phyloP scores from a whole-genome alignment of 2,113 vertebrate genomes.

The Haemorhous mexicanus region DNA sequence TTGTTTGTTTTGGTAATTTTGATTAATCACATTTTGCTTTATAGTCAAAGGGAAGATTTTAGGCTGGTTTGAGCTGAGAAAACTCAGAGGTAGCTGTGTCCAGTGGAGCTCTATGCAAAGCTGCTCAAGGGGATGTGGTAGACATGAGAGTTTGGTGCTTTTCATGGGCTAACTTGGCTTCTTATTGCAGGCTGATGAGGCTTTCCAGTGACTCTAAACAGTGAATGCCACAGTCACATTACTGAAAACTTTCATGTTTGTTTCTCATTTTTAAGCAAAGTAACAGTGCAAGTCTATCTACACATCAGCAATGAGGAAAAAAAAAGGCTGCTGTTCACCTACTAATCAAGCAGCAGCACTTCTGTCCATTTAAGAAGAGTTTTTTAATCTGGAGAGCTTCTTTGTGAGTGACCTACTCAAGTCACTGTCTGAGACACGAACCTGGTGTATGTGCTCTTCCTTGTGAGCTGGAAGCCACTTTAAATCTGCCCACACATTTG shows the following conservation, averaged over 20 bases:
- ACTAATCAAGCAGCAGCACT: not conserved
- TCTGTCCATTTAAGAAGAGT: not conserved
- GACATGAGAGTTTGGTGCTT: not conserved
- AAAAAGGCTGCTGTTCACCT: not conserved
- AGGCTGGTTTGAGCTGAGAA: not conserved
- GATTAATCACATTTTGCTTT: not conserved
- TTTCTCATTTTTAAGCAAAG: not conserved
- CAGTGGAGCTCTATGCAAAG: not conserved
- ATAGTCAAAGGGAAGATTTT: not conserved
- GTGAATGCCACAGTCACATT: rapidly evolving
- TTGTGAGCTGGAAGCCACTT: not conserved
- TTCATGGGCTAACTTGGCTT: not conserved
- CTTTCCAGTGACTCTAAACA: not conserved
- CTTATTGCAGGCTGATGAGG: not conserved
- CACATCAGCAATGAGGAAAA: not conserved
- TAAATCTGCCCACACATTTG: conserved; percentile 31
- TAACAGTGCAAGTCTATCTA: not conserved
- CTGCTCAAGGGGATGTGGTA: not conserved
- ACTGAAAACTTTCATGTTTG: not conserved
- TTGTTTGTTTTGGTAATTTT: not conserved
- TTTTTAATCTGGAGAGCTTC: not conserved
- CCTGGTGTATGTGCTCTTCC: not conserved
- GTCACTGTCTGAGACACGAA: not conserved
- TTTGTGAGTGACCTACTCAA: not conserved
- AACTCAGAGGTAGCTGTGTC: not conserved